Percentiles rank a stretch among this genome's conserved stretches.
Conservation (phyloP, 35 echinoderm and acorn worm genomes). For the Ophioderma brevispina region DNA sequence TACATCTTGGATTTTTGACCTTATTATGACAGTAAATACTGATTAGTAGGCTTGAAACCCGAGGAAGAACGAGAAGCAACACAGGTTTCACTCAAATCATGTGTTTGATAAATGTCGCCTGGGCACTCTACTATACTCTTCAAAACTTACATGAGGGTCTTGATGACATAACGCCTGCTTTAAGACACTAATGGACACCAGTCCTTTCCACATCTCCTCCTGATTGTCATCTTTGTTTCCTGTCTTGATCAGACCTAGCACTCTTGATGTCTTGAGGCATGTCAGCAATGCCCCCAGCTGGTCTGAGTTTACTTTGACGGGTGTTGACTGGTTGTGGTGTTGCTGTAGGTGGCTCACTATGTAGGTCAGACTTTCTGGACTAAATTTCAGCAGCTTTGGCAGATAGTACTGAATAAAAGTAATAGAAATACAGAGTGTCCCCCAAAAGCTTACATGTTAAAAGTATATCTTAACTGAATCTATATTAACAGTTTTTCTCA, state of each 20-base stretch:
- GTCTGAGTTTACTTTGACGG: background rate
- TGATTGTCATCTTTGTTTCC: background rate
- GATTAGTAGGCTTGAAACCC: no score
- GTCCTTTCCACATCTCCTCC: constrained; percentile 71
- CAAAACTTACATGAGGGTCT: constrained; percentile 59
- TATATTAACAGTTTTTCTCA: no score
- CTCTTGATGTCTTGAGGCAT: constrained; percentile 78
- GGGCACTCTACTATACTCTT: no score
- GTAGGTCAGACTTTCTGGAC: constrained; percentile 59
- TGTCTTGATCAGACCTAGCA: constrained; percentile 43
- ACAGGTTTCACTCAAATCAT: no score
- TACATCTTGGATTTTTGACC: no score
- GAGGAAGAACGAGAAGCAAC: no score
- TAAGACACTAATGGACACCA: constrained; percentile 48
- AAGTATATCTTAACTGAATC: no score
- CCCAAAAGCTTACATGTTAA: no score
- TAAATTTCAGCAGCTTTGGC: constrained; percentile 77
- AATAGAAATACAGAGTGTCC: no score
- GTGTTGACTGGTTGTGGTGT: background rate
- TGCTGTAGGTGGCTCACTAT: constrained; percentile 50
- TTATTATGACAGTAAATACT: no score
- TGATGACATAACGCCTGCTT: constrained; percentile 68
- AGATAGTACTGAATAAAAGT: constrained; percentile 70
- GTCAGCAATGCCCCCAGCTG: constrained; percentile 64
- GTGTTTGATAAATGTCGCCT: no score